These are phyloP conservation scores for Muscicapa comitata DNA, from an alignment of 2,797 vertebrate species.

Conservation along the genomic window DNA sequence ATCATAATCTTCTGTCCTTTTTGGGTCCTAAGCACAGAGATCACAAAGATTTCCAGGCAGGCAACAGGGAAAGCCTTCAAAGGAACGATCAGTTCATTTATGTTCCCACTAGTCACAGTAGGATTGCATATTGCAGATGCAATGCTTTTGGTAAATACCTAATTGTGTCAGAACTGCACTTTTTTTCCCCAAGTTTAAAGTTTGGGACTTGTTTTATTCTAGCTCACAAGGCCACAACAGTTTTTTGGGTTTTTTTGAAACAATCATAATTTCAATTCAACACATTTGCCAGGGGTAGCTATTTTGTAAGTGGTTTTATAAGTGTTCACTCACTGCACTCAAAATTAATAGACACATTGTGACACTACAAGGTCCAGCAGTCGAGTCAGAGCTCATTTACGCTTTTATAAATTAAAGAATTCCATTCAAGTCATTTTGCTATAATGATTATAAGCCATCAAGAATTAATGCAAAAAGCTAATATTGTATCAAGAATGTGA, in stretches of 20 bases:
- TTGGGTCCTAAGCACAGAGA: not conserved
- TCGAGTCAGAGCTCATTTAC: not conserved
- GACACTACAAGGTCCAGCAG: not conserved
- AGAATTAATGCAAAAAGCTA: slow-evolving; percentile 1
- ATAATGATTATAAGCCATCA: not conserved
- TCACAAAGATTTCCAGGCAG: not conserved
- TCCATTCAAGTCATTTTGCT: not conserved
- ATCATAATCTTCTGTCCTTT: not conserved
- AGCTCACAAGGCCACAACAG: not conserved
- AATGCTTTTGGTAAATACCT: not conserved
- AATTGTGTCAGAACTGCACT: not conserved
- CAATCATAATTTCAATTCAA: not conserved
- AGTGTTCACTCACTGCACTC: not conserved
- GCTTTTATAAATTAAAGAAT: not conserved
- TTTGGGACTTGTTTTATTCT: not conserved
- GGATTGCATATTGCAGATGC: not conserved
- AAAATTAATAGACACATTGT: not conserved
- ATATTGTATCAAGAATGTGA: not conserved
- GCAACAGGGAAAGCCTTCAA: not conserved
- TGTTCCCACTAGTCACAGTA: not conserved
- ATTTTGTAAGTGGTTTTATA: not conserved
- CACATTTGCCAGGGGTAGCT: not conserved
- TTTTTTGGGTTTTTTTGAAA: not conserved
- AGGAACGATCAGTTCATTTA: not conserved
- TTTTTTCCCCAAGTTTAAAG: not conserved